phyloP scores from a whole-genome alignment of 2,113 vertebrate species.

The Gila orcuttii region DNA sequence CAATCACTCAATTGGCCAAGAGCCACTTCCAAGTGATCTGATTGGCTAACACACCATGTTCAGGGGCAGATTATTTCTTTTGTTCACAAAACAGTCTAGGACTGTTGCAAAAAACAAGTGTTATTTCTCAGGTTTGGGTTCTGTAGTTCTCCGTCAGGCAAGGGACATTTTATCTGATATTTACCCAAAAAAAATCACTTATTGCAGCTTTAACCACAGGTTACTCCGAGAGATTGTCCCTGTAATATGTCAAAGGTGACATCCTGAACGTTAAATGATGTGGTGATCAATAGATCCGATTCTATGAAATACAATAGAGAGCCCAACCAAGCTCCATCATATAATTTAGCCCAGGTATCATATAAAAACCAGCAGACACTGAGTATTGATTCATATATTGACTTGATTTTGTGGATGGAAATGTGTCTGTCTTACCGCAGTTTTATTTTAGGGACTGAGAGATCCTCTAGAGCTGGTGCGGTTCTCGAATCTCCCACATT shows the following conservation, averaged over 20 bases:
- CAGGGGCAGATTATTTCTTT: background rate
- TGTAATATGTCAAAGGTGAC: background rate
- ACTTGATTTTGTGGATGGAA: background rate
- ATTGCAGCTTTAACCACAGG: too few species aligned
- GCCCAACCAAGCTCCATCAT: background rate
- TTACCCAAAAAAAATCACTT: background rate
- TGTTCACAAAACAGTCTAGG: slow-evolving; percentile 1
- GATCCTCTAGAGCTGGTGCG: background rate
- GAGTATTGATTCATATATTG: background rate
- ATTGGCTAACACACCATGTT: background rate
- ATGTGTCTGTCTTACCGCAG: background rate
- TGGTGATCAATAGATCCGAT: background rate
- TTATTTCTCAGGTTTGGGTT: background rate
- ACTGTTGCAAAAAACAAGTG: background rate
- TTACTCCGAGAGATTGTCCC: background rate
- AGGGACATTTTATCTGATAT: background rate
- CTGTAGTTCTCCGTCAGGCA: background rate
- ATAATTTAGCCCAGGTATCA: background rate
- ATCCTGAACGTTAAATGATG: background rate
- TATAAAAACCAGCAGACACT: slow-evolving; percentile 7
- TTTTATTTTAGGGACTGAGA: background rate
- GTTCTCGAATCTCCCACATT: slow-evolving; percentile 25
- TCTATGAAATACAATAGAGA: background rate
- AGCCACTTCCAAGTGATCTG: background rate
- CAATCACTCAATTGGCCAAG: background rate